Percentiles rank a stretch among this genome's conserved stretches.
Evolutionary conservation across 2,888 invertebrate genomes (phyloP).

Genomic region (Leucozona laternaria): DNA sequence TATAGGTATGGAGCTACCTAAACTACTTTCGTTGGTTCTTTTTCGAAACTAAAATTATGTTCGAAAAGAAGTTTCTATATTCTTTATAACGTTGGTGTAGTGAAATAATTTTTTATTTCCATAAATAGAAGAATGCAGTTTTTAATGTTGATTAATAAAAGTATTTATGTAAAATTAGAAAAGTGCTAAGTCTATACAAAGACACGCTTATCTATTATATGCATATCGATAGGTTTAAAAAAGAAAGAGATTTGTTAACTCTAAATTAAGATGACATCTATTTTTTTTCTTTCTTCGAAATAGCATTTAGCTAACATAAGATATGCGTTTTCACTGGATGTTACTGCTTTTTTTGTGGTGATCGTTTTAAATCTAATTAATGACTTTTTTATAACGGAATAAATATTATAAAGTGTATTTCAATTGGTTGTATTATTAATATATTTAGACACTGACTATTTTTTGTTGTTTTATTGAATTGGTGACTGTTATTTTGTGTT

Average conservation of each 20-base stretch:
- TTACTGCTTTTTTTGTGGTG: neutral
- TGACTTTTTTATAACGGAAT: neutral
- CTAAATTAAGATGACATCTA: neutral
- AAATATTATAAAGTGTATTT: neutral
- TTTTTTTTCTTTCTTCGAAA: neutral
- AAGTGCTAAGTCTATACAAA: neutral
- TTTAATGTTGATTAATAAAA: neutral
- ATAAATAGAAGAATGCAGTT: constrained; percentile 16
- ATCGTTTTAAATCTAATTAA: neutral
- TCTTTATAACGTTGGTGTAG: neutral
- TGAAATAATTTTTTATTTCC: constrained; percentile 2
- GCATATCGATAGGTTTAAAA: neutral
- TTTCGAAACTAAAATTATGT: neutral
- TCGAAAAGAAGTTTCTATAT: neutral
- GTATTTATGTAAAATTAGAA: neutral
- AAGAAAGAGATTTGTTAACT: neutral
- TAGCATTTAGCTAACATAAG: neutral
- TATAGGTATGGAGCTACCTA: neutral
- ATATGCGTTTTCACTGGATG: constrained; percentile 4
- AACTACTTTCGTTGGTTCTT: constrained; percentile 15
- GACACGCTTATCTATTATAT: constrained; percentile 2
- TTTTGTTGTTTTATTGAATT: neutral
- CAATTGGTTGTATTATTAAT: neutral
- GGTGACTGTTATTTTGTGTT: too few relatives aligned
- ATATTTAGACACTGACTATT: neutral